Conservation (phyloP, 2,113 vertebrate species). For the Phocoena sinus region DNA sequence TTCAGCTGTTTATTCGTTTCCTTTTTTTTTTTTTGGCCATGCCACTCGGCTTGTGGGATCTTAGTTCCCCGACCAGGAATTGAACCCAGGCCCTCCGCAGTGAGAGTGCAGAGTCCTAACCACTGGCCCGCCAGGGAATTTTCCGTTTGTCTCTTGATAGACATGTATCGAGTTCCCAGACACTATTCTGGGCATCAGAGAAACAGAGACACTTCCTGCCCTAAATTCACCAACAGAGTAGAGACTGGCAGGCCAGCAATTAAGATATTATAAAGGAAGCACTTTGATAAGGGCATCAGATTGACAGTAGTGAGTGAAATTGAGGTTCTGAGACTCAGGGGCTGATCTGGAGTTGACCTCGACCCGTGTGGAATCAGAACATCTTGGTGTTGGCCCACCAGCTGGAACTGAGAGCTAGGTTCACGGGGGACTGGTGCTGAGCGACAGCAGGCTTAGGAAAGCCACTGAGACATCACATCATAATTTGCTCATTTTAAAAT, state of each 20-base stretch:
- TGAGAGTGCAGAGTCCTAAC: too few species aligned
- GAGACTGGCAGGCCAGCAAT: neutral
- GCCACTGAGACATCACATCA: neutral
- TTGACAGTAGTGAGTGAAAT: neutral
- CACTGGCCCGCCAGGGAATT: too few species aligned
- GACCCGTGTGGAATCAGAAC: too few species aligned
- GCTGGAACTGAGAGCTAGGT: too few species aligned
- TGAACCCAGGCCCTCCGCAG: too few species aligned
- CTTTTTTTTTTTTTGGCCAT: neutral
- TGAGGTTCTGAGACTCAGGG: neutral
- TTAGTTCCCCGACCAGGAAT: too few species aligned
- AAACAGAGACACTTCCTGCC: neutral
- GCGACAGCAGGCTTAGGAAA: neutral
- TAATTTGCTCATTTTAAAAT: neutral
- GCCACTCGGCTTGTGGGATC: too few species aligned
- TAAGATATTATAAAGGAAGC: neutral
- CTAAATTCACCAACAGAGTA: neutral
- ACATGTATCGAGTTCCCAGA: neutral
- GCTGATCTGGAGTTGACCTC: rapidly evolving
- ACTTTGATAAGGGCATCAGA: neutral
- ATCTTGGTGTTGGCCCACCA: neutral
- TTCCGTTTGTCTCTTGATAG: neutral
- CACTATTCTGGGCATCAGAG: neutral
- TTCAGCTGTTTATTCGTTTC: neutral
- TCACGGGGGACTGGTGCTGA: rapidly evolving